Evolutionary conservation across 2,797 vertebrate species (phyloP).

Genomic region (Notamacropus eugenii): DNA sequence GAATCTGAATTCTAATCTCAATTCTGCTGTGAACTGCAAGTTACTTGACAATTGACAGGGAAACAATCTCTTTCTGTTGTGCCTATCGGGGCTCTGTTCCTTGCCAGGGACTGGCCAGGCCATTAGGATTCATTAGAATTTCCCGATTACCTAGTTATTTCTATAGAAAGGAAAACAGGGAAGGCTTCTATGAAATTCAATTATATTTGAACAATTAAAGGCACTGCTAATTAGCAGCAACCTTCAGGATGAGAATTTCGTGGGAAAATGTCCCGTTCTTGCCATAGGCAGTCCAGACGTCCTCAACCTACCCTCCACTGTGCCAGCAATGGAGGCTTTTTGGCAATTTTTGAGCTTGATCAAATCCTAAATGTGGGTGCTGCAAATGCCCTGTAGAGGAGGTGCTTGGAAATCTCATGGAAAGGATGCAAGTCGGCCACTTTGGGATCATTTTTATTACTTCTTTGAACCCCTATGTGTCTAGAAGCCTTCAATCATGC

Average conservation of each 20-base stretch:
- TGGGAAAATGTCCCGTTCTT: background rate
- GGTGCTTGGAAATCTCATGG: slow-evolving; percentile 79
- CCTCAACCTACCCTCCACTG: background rate
- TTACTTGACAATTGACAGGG: background rate
- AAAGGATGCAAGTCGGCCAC: slow-evolving; percentile 80
- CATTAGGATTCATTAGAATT: background rate
- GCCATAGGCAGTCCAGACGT: rapidly evolving
- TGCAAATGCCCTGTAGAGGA: slow-evolving; percentile 75
- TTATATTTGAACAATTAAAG: background rate
- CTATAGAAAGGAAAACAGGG: rapidly evolving
- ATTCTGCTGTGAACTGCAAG: background rate
- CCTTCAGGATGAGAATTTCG: rapidly evolving
- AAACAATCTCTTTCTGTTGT: background rate
- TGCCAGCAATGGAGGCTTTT: background rate
- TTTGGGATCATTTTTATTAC: slow-evolving; percentile 80
- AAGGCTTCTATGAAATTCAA: background rate
- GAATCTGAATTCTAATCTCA: background rate
- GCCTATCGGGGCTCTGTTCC: rapidly evolving
- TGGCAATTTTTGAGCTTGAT: background rate
- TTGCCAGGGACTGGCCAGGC: background rate
- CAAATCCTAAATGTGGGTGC: background rate
- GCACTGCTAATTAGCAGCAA: background rate
- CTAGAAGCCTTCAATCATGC: slow-evolving; percentile 86
- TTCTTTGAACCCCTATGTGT: slow-evolving; percentile 75
- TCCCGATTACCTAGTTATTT: rapidly evolving